A percentile compares a stretch with the other conserved stretches of the same genome.
Evolutionary conservation across 2,113 vertebrate species (phyloP).

Genomic region (Strix aluco): DNA sequence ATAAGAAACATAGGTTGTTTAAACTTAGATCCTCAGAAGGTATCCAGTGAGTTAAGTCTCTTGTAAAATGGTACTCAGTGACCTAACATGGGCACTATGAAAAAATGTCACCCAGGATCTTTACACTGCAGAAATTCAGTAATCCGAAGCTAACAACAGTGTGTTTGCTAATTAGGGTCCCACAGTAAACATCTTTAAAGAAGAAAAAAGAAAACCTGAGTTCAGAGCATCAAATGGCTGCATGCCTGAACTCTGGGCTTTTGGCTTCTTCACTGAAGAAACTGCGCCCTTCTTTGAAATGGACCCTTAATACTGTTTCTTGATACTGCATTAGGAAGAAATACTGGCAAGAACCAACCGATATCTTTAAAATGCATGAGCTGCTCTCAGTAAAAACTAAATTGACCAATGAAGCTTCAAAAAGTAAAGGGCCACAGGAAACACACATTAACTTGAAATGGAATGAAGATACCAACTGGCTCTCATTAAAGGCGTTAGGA

Average conservation of each 20-base stretch:
- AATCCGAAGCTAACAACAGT: constrained; percentile 36
- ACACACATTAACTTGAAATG: constrained; percentile 45
- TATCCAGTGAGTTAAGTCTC: constrained; percentile 2
- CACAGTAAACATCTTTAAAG: not conserved
- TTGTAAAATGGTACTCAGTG: not conserved
- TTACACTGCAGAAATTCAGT: not conserved
- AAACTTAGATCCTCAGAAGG: not conserved
- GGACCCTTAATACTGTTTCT: constrained; percentile 52
- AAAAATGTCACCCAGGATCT: not conserved
- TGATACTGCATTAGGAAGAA: constrained; percentile 25
- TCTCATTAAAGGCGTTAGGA: constrained; percentile 31
- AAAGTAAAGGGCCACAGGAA: not conserved
- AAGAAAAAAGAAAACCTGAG: not conserved
- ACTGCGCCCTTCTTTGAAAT: not conserved
- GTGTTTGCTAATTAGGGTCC: constrained; percentile 14
- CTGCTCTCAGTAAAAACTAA: constrained; percentile 30
- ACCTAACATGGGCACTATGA: not conserved
- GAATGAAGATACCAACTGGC: constrained; percentile 67
- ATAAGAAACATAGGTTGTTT: not conserved
- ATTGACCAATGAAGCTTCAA: not conserved
- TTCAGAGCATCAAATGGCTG: not conserved
- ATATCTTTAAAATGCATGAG: not conserved
- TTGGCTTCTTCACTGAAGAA: constrained; percentile 50
- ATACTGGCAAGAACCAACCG: constrained; percentile 14
- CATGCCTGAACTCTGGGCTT: not conserved